A percentile compares a stretch with the other conserved stretches of the same genome.
Evolutionary conservation across 2,113 vertebrate species (phyloP).

Genomic region (Cettia cetti): DNA sequence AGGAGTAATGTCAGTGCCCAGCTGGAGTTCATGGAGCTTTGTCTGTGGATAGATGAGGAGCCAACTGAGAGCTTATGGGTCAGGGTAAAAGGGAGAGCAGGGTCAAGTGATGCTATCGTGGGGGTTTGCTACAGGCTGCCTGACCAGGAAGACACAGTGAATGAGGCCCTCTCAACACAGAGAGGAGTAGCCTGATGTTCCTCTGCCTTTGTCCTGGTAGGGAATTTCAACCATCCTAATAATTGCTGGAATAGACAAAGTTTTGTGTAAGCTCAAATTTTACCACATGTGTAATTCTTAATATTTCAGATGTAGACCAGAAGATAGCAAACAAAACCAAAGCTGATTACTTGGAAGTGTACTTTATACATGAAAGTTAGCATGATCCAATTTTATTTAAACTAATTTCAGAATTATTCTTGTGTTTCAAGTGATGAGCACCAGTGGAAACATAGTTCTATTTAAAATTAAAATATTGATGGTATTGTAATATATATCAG

Average conservation of each 20-base stretch:
- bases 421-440: neutral
- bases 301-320: neutral
- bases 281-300: neutral
- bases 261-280: neutral
- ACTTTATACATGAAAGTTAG: neutral
- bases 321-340: accelerated
- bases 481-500: neutral
- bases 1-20: accelerated
- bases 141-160: neutral
- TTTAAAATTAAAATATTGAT: constrained; percentile 39
- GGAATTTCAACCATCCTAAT: neutral
- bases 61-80: accelerated
- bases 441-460: neutral
- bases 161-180: no score
- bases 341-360: neutral
- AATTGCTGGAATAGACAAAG: neutral
- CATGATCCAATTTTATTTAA: neutral
- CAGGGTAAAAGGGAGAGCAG: neutral
- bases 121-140: neutral
- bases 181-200: neutral
- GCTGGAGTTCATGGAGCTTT: neutral
- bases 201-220: neutral
- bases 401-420: neutral
- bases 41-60: no score
- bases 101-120: accelerated